Evolutionary conservation across 2,888 invertebrate species (phyloP), one percentile per base, ranked within the genome.

Genomic region (Dynastes maya): DNA sequence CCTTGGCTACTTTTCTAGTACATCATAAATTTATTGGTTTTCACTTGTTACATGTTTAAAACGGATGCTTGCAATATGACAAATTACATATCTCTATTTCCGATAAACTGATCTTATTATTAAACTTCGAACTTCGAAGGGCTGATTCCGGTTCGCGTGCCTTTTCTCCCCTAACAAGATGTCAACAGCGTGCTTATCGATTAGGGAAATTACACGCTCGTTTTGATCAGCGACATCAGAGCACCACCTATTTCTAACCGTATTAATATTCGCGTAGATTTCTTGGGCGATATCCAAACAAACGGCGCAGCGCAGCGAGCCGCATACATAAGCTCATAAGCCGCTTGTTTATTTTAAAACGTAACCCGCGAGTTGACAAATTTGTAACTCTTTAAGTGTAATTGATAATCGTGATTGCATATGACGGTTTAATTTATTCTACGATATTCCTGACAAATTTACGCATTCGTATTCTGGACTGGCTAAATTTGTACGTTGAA

Each of bases 281-380:
- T 58, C 37, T 71, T 71, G 71, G 71, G 58, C n/a, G 71, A 37
- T 71, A 37, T 71, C 71, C 71, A 71, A 71, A 40, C n/a, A 58
- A n/a, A n/a, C 37, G 16, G 32, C 71, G 29, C 58, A 37, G n/a
- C 40, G 22, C 9, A 67, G 32, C 64, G n/a, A 5, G 32, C 32
- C 32, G 32, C 32, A 37, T 37, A 37, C 1, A 37, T 37, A 37
- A 4, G 32, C 5, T 37, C 32, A 37, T 58, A 58, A 22, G 37
- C 13, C 32, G 16, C 32, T 71, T 71, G 55, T 71, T 37, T 71
- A 55, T 40, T 8, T 55, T 58, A n/a, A 16, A 37, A 55, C 37
- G 58, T 37, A 55, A 37, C 51, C 55, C 5, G 55, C 37, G 16
- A 37, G 32, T 16, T 71, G 71, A 58, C 71, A 71, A 71, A 71